These are phyloP conservation scores for Thamnaconus septentrionalis DNA, from an alignment of 2,113 vertebrate species.

Conservation along the genomic window DNA sequence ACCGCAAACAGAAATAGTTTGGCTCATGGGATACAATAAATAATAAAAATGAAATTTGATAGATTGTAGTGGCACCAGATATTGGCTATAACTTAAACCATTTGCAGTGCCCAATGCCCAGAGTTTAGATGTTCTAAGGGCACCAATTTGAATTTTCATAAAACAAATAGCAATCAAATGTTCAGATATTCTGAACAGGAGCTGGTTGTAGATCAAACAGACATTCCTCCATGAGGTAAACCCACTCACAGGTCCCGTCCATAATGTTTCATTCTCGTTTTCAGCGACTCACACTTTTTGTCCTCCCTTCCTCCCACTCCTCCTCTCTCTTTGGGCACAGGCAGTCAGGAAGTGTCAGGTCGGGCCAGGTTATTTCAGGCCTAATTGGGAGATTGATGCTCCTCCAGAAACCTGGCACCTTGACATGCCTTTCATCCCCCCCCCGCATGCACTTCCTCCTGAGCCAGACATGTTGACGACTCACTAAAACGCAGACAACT, in stretches of 20 bases:
- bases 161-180: neutral
- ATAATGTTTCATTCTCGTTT: constrained; percentile 7
- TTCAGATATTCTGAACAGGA: neutral
- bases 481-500: constrained; percentile 61
- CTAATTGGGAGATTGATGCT: constrained; percentile 77
- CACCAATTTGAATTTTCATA: neutral
- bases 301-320: constrained; percentile 31
- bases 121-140: no score
- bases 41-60: no score
- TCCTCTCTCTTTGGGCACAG: constrained; percentile 22
- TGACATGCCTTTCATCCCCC: constrained; percentile 69
- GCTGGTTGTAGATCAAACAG: neutral
- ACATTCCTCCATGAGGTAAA: no score
- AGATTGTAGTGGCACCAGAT: no score
- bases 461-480: constrained; percentile 72
- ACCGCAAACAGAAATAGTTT: no score
- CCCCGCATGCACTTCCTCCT: constrained; percentile 63
- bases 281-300: constrained; percentile 40
- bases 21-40: no score
- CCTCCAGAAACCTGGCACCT: constrained; percentile 74
- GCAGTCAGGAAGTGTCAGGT: constrained; percentile 68
- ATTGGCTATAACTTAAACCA: no score
- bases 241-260: constrained; percentile 8
- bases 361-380: constrained; percentile 71
- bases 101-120: no score